Conservation (phyloP, 2,888 invertebrate species). For the Dasysyrphus tricinctus region DNA sequence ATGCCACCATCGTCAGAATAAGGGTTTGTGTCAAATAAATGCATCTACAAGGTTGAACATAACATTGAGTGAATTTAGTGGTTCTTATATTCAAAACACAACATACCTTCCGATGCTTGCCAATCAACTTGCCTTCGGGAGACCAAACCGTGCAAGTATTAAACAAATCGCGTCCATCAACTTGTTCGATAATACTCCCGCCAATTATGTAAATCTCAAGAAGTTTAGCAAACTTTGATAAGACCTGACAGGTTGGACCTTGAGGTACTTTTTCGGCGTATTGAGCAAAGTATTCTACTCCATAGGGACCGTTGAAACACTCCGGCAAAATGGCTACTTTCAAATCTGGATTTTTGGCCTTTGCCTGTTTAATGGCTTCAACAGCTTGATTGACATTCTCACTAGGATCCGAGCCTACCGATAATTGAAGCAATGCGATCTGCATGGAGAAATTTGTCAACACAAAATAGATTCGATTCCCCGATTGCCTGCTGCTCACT, state of each 20-base stretch:
- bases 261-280: slow-evolving; percentile 94
- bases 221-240: slow-evolving; percentile 90
- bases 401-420: slow-evolving; percentile 76
- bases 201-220: slow-evolving; percentile 92
- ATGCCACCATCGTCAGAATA: slow-evolving; percentile 88
- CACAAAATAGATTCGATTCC: neutral
- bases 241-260: slow-evolving; percentile 89
- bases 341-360: slow-evolving; percentile 78
- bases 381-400: slow-evolving; percentile 76
- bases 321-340: slow-evolving; percentile 90
- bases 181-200: slow-evolving; percentile 95
- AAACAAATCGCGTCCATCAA: slow-evolving; percentile 86
- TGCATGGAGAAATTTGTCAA: slow-evolving; percentile 77
- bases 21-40: slow-evolving; percentile 95
- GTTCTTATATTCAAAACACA: neutral
- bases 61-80: neutral
- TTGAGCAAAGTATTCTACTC: slow-evolving; percentile 89
- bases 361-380: slow-evolving; percentile 77
- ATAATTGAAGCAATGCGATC: slow-evolving; percentile 79
- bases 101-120: slow-evolving; percentile 91
- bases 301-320: slow-evolving; percentile 98
- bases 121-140: slow-evolving; percentile 90
- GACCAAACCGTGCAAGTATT: slow-evolving; percentile 96
- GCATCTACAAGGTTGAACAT: slow-evolving; percentile 86
- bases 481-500: neutral